Evolutionary conservation across 37 sponge, comb jelly and placozoan species (phyloP).

Genomic region (Petrosia ficiformis): DNA sequence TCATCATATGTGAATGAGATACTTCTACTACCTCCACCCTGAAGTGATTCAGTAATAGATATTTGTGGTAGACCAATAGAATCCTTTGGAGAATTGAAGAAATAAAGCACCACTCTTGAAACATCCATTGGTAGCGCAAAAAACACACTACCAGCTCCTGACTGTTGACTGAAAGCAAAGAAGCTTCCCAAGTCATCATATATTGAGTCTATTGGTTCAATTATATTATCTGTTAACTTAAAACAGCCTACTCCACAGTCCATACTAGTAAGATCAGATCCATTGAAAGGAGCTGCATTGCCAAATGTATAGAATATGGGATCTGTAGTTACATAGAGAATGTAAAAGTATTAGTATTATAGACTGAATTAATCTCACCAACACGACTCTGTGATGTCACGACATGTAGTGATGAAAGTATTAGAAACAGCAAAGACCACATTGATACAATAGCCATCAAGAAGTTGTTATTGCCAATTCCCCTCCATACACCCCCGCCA

Average conservation of each 20-base stretch:
- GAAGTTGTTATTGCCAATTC: too few species aligned
- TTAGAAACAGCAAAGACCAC: too few species aligned
- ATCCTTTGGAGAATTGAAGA: constrained; percentile 32
- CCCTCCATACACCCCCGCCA: too few species aligned
- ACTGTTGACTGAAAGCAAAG: constrained; percentile 29
- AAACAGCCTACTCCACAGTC: not conserved
- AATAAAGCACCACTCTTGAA: constrained; percentile 25
- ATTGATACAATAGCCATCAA: too few species aligned
- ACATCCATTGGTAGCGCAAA: not conserved
- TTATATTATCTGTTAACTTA: not conserved
- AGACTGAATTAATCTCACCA: too few species aligned
- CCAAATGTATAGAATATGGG: not conserved
- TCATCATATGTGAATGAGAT: not conserved
- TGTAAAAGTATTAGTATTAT: too few species aligned
- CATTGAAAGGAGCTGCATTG: not conserved
- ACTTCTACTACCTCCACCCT: not conserved
- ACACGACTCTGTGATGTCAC: too few species aligned
- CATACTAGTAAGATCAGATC: not conserved
- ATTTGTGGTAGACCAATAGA: constrained; percentile 24
- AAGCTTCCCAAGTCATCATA: not conserved
- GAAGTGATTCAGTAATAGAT: not conserved
- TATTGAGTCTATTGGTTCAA: constrained; percentile 1
- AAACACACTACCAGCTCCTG: not conserved
- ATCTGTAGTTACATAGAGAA: too few species aligned
- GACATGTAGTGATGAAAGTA: too few species aligned